phyloP scores from a whole-genome alignment of 2,113 vertebrate genomes.

The Psephotus haematonotus region DNA sequence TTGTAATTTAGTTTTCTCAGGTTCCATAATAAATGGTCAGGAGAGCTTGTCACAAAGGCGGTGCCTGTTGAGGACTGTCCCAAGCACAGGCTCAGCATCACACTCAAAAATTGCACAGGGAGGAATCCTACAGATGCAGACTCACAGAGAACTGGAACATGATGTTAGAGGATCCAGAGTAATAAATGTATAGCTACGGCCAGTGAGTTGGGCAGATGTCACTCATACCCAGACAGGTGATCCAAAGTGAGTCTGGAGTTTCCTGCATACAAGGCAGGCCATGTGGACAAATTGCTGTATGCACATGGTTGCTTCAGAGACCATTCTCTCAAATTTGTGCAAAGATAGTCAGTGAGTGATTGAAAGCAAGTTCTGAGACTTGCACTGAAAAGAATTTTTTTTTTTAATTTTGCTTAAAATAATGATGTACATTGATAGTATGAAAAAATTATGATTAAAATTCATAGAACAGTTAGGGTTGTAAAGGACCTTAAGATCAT shows the following conservation, averaged over 20 bases:
- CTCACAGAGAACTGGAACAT: background rate
- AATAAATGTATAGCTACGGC: background rate
- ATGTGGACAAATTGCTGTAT: background rate
- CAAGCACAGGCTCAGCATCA: background rate
- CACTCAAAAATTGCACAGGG: background rate
- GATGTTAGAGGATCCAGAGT: fast-evolving
- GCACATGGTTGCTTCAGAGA: fast-evolving
- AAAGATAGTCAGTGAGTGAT: background rate
- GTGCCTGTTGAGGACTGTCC: background rate
- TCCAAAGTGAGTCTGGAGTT: background rate
- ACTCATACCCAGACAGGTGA: background rate
- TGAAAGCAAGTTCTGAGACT: background rate
- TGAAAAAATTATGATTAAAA: background rate
- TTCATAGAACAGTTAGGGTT: background rate
- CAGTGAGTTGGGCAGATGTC: background rate
- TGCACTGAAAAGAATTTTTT: background rate
- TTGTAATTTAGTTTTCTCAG: background rate
- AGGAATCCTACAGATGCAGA: background rate
- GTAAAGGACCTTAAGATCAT: background rate
- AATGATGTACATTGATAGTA: background rate
- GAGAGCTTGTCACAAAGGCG: background rate
- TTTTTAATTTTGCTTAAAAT: background rate
- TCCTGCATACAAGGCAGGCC: background rate
- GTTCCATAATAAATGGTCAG: background rate
- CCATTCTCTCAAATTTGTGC: background rate